Evolutionary conservation across 2,888 invertebrate species (phyloP).

Genomic region (Amiota mariae): DNA sequence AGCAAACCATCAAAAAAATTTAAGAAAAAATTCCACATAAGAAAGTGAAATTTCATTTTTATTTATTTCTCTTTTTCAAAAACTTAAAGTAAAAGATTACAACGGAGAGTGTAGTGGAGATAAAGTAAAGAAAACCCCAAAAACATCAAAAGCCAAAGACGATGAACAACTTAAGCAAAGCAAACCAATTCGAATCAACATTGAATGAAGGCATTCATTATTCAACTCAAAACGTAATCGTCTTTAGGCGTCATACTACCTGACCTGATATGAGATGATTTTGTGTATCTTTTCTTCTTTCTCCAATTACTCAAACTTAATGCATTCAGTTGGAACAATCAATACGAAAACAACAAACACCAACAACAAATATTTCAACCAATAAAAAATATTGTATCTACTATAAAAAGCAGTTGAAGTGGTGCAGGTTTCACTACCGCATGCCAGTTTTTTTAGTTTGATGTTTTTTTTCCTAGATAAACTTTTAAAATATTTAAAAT

Average conservation of each 20-base stretch:
- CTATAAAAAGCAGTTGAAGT: background rate
- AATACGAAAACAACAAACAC: no score
- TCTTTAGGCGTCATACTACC: slow-evolving; percentile 15
- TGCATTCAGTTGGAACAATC: background rate
- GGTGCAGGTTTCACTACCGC: slow-evolving; percentile 9
- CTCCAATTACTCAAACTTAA: background rate
- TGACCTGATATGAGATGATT: no score
- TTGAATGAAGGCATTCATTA: background rate
- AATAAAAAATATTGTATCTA: no score
- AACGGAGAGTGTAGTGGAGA: background rate
- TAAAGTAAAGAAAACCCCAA: background rate
- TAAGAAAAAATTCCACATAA: background rate
- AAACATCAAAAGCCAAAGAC: background rate
- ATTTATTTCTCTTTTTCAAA: no score
- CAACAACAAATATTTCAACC: no score
- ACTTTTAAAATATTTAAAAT: background rate
- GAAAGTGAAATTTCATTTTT: slow-evolving; percentile 1
- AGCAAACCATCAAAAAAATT: background rate
- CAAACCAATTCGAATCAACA: background rate
- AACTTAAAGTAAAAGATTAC: no score
- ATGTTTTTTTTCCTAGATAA: background rate
- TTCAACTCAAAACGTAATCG: slow-evolving; percentile 26
- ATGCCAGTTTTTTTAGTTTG: background rate
- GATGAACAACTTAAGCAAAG: background rate
- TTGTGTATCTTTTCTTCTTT: no score